phyloP scores from a whole-genome alignment of 2,797 vertebrate species.

The Melanotaenia pygmaea region DNA sequence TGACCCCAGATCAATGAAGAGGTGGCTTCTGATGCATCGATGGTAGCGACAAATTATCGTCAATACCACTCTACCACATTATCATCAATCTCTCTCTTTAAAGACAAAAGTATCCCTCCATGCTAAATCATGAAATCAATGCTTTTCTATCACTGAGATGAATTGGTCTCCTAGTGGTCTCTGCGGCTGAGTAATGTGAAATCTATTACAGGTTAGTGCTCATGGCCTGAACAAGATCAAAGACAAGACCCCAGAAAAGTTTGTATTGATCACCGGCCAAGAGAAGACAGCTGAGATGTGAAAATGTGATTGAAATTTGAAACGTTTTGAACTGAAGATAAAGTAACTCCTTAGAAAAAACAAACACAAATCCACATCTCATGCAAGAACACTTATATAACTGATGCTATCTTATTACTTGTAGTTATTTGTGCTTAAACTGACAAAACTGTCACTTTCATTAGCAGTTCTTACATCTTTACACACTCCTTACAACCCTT shows the following conservation, averaged over 20 bases:
- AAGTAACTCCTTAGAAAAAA: conserved; percentile 8
- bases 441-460: conserved; percentile 5
- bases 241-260: conserved; percentile 73
- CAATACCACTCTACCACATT: conserved; percentile 73
- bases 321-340: conserved; percentile 26
- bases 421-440: not conserved
- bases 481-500: too few species aligned
- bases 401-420: not conserved
- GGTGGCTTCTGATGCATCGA: conserved; percentile 65
- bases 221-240: conserved; percentile 65
- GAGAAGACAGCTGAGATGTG: conserved; percentile 22
- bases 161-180: conserved; percentile 66
- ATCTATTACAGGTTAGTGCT: conserved; percentile 75
- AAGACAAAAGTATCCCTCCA: conserved; percentile 75
- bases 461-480: not conserved
- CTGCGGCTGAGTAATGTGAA: conserved; percentile 76
- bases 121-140: conserved; percentile 76
- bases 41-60: conserved; percentile 68
- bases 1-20: conserved; percentile 51
- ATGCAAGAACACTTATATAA: conserved; percentile 1
- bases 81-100: conserved; percentile 74
- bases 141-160: conserved; percentile 67
- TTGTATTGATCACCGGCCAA: conserved; percentile 63
- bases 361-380: not conserved
- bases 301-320: conserved; percentile 40